Evolutionary conservation across 2,888 invertebrate species (phyloP).

Genomic region (Hyposoter dolosus): DNA sequence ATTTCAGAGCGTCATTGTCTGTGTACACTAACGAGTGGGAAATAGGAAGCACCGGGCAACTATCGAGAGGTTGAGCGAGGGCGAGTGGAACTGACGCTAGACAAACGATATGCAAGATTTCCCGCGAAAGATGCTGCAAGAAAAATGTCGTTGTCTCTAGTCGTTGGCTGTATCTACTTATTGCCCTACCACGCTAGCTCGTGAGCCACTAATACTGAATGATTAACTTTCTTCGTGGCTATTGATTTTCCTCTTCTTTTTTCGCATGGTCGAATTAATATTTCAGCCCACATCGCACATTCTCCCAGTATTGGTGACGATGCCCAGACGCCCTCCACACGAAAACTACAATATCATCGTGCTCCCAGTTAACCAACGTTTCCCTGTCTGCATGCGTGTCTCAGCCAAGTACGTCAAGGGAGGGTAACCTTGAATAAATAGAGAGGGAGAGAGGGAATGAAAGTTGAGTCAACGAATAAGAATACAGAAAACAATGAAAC

Average conservation of each 20-base stretch:
- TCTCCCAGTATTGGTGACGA: conserved; percentile 66
- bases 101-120: conserved; percentile 81
- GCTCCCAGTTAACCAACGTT: conserved; percentile 37
- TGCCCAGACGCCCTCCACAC: conserved; percentile 66
- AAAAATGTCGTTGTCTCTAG: conserved; percentile 78
- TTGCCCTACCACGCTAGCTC: conserved; percentile 77
- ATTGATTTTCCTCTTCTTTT: conserved; percentile 62
- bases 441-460: background rate
- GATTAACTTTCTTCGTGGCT: conserved; percentile 68
- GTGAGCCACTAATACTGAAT: conserved; percentile 52
- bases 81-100: conserved; percentile 76
- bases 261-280: conserved; percentile 47
- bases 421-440: background rate
- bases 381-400: conserved; percentile 23
- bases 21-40: background rate
- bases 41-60: background rate
- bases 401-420: background rate
- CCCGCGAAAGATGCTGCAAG: conserved; percentile 81
- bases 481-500: conserved; percentile 57
- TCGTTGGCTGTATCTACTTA: conserved; percentile 68
- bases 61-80: conserved; percentile 57
- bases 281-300: conserved; percentile 44
- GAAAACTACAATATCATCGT: conserved; percentile 15
- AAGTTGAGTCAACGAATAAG: background rate
- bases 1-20: background rate